A percentile compares a stretch with the other conserved stretches of the same genome.
These are phyloP conservation scores for Lasiommata megera DNA, from an alignment of 2,888 invertebrate genomes.

Conservation along the genomic window DNA sequence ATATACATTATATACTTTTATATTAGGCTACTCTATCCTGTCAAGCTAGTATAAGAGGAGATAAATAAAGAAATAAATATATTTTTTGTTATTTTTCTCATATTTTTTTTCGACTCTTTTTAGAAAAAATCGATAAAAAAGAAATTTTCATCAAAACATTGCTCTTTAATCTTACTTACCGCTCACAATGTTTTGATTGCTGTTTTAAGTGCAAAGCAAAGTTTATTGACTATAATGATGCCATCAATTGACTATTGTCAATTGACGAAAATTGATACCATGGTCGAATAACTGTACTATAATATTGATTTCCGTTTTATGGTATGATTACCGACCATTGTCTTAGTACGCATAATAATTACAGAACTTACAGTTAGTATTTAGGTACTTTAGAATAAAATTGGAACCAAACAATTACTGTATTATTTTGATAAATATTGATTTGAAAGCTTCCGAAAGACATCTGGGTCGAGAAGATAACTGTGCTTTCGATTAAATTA, in stretches of 20 bases:
- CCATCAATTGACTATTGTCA: slow-evolving; percentile 57
- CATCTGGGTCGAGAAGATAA: slow-evolving; percentile 8
- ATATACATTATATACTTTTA: no score
- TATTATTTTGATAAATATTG: slow-evolving; percentile 1
- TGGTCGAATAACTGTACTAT: slow-evolving; percentile 44
- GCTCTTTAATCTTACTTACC: no score
- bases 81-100: no score
- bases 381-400: neutral
- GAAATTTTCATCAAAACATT: no score
- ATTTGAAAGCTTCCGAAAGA: neutral
- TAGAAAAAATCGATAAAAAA: no score
- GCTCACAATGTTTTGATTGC: neutral
- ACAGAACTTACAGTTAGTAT: no score
- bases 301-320: slow-evolving; percentile 44
- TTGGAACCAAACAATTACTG: neutral
- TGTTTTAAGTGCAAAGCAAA: slow-evolving; percentile 4
- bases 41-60: no score
- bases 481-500: slow-evolving; percentile 11
- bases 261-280: slow-evolving; percentile 48
- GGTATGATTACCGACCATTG: neutral
- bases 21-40: no score
- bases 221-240: slow-evolving; percentile 42
- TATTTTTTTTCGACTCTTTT: no score
- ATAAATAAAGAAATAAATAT: no score
- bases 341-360: neutral